These are phyloP conservation scores for Rhadinocentrus ornatus DNA, from an alignment of 2,797 vertebrate genomes.

Conservation along the genomic window DNA sequence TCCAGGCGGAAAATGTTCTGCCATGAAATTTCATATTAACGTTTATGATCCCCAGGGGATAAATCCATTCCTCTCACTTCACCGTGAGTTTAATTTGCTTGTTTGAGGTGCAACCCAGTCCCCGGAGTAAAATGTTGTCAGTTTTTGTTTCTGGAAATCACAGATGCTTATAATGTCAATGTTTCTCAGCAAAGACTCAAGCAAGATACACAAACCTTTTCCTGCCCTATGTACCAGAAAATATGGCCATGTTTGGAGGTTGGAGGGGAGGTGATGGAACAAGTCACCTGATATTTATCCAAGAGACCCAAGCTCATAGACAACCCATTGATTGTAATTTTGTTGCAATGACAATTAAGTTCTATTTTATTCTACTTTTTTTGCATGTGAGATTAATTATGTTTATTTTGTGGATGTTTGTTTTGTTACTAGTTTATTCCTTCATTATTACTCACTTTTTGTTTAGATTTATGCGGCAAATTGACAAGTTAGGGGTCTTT, in stretches of 20 bases:
- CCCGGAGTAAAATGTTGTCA: conserved; percentile 3
- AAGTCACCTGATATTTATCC: background rate
- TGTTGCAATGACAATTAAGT: too few relatives aligned
- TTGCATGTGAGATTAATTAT: too few relatives aligned
- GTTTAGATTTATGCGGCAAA: background rate
- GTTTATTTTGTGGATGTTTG: too few relatives aligned
- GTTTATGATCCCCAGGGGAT: conserved; percentile 7
- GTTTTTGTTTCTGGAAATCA: background rate
- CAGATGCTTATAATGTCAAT: background rate
- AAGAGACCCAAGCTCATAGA: too few relatives aligned
- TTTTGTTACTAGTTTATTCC: too few relatives aligned
- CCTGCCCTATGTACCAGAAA: background rate
- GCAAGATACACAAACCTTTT: background rate
- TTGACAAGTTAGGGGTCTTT: background rate
- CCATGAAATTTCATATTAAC: background rate
- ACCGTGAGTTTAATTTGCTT: background rate
- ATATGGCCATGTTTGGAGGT: background rate
- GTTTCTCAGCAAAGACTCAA: background rate
- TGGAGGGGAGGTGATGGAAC: background rate
- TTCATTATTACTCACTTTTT: too few relatives aligned
- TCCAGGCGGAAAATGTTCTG: conserved; percentile 5
- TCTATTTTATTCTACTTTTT: too few relatives aligned
- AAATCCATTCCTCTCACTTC: conserved; percentile 15
- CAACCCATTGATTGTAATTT: too few relatives aligned
- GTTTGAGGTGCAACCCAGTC: conserved; percentile 1